These are phyloP conservation scores for Tadarida brasiliensis DNA, from an alignment of 2,797 vertebrate genomes.

Conservation along the genomic window DNA sequence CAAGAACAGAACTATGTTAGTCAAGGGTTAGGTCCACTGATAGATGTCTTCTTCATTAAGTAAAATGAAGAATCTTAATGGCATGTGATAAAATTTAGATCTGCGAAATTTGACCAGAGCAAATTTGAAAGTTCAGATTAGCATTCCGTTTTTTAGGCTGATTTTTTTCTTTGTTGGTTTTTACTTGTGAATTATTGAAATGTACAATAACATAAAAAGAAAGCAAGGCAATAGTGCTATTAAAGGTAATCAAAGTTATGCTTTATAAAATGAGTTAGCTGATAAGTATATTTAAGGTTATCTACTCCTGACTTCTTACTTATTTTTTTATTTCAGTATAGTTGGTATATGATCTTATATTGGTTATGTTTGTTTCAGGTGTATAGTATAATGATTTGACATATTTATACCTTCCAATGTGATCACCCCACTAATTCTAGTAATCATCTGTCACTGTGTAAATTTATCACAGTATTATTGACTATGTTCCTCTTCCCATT, in stretches of 20 bases:
- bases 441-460: neutral
- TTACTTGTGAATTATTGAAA: neutral
- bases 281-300: neutral
- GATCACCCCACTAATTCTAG: neutral
- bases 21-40: neutral
- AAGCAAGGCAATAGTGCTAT: neutral
- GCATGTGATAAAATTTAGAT: neutral
- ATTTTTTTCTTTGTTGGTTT: neutral
- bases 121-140: neutral
- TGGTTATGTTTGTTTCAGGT: neutral
- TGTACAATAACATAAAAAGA: neutral
- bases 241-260: neutral
- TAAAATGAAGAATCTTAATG: neutral
- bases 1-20: neutral
- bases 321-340: neutral
- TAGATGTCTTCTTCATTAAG: too few relatives aligned
- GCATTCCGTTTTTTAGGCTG: neutral
- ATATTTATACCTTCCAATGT: neutral
- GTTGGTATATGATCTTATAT: neutral
- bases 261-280: neutral
- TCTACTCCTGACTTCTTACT: neutral
- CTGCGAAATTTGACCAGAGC: neutral
- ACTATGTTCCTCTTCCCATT: neutral
- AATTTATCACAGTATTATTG: neutral
- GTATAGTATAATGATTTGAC: neutral